Evolutionary conservation across 2,888 invertebrate genomes (phyloP).

Genomic region (Acrobasis repandana): DNA sequence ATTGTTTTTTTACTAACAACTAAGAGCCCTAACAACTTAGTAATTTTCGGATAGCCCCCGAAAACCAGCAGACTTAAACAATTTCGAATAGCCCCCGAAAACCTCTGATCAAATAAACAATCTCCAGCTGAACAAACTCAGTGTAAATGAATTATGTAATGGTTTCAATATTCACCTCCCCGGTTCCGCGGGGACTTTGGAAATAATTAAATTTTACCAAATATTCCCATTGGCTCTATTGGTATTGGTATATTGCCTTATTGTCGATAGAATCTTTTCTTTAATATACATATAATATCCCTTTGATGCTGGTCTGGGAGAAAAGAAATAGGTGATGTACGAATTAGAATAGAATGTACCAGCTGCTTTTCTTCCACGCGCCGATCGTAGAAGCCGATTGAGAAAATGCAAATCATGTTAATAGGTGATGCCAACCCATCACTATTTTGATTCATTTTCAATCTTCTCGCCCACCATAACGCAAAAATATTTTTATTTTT

Average conservation of each 20-base stretch:
- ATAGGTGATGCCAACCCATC: too few species aligned
- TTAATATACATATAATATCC: too few species aligned
- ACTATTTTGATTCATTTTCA: too few species aligned
- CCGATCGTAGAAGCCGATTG: too few species aligned
- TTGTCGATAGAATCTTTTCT: not conserved
- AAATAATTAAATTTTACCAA: conserved; percentile 14
- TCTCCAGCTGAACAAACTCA: conserved; percentile 17
- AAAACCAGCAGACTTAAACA: conserved; percentile 9
- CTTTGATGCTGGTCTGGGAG: too few species aligned
- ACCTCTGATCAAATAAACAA: conserved; percentile 12
- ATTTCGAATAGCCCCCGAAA: conserved; percentile 12
- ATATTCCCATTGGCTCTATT: conserved; percentile 3
- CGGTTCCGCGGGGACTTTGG: conserved; percentile 2
- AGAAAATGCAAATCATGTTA: too few species aligned
- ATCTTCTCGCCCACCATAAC: too few species aligned
- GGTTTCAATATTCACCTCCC: conserved; percentile 16
- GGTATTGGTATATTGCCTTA: not conserved
- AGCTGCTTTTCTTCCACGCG: too few species aligned
- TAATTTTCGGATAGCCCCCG: not conserved
- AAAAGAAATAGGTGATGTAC: too few species aligned
- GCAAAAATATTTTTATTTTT: too few species aligned
- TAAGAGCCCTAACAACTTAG: not conserved
- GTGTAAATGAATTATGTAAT: conserved; percentile 17
- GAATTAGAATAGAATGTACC: too few species aligned
- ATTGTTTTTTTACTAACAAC: not conserved